These are phyloP conservation scores for Diplodus sargus DNA, from an alignment of 2,797 vertebrate species.

Conservation along the genomic window DNA sequence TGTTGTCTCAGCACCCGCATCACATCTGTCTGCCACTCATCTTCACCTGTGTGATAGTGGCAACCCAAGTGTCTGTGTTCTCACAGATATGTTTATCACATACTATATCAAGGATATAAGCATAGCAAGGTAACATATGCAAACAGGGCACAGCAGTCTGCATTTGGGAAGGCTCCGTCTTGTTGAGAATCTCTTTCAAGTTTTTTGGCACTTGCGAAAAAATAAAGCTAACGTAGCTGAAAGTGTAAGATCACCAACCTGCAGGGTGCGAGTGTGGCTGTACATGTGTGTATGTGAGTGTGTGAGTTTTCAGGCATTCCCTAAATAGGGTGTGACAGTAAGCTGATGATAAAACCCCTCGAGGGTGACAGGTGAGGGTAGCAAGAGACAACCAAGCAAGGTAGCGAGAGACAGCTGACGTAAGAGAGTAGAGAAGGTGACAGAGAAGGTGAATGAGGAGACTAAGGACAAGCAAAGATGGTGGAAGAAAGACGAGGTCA, in stretches of 20 bases:
- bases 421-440: constrained; percentile 38
- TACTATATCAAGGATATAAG: constrained; percentile 18
- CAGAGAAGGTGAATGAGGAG: constrained; percentile 31
- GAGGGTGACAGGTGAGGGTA: constrained; percentile 65
- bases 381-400: constrained; percentile 43
- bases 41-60: not conserved
- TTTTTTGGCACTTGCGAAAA: constrained; percentile 16
- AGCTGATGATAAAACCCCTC: constrained; percentile 72
- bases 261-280: constrained; percentile 10
- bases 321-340: constrained; percentile 69
- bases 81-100: constrained; percentile 39
- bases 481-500: constrained; percentile 35
- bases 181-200: constrained; percentile 30
- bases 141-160: constrained; percentile 28
- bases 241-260: constrained; percentile 19
- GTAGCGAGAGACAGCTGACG: constrained; percentile 58
- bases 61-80: not conserved
- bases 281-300: constrained; percentile 1
- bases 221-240: constrained; percentile 1
- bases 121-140: constrained; percentile 18
- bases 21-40: constrained; percentile 30
- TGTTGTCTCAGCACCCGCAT: constrained; percentile 11
- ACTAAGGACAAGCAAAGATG: not conserved
- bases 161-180: constrained; percentile 13
- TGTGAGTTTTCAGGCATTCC: constrained; percentile 40